phyloP scores from a whole-genome alignment of 2,797 vertebrate species.

The Prionace glauca region DNA sequence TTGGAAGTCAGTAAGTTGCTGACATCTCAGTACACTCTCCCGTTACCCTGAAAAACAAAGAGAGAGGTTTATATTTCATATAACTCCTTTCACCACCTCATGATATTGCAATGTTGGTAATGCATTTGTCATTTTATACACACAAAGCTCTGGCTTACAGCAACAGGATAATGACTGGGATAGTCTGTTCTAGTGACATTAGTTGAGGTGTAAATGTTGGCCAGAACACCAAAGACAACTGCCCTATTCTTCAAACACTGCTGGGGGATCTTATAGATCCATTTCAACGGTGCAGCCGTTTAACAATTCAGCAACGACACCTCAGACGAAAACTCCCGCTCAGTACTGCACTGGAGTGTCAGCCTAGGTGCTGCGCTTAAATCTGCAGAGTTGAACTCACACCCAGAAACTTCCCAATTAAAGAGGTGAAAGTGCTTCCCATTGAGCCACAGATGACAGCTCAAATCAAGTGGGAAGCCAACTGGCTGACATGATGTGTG shows the following conservation, averaged over 20 bases:
- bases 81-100: neutral
- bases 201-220: neutral
- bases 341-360: neutral
- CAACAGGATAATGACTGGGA: neutral
- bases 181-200: neutral
- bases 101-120: neutral
- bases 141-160: neutral
- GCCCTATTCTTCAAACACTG: neutral
- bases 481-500: neutral
- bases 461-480: neutral
- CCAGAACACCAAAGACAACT: neutral
- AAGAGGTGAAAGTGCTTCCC: neutral
- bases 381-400: neutral
- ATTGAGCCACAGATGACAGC: neutral
- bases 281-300: neutral
- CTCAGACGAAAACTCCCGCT: neutral
- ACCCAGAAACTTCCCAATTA: neutral
- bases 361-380: neutral
- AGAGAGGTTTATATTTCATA: neutral
- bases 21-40: neutral
- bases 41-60: neutral
- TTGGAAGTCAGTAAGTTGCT: neutral
- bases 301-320: neutral
- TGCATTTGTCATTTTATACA: neutral
- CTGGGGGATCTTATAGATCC: neutral